phyloP scores from a whole-genome alignment of 2,888 invertebrate species.

The Julus scanicus region DNA sequence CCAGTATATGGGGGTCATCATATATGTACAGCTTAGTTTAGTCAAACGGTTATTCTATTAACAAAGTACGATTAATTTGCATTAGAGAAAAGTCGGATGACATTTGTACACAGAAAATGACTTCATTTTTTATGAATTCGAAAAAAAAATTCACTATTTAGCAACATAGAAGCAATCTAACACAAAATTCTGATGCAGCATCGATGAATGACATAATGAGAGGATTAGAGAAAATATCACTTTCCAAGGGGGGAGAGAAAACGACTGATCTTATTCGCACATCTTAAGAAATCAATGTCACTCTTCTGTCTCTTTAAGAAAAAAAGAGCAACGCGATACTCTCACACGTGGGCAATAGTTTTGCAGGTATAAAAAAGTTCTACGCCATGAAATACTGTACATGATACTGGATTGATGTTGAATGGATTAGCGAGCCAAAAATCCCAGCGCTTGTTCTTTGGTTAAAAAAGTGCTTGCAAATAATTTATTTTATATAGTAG shows the following conservation, averaged over 20 bases:
- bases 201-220: background rate
- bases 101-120: slow-evolving; percentile 47
- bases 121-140: slow-evolving; percentile 7
- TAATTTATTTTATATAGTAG: background rate
- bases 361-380: slow-evolving; percentile 14
- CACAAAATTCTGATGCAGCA: background rate
- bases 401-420: slow-evolving; percentile 20
- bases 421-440: slow-evolving; percentile 36
- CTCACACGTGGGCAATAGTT: background rate
- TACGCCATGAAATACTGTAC: slow-evolving; percentile 40
- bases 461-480: slow-evolving; percentile 34
- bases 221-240: slow-evolving; percentile 41
- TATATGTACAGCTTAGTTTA: slow-evolving; percentile 38
- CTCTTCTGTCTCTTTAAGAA: slow-evolving; percentile 1
- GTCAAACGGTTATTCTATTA: background rate
- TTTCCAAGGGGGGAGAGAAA: background rate
- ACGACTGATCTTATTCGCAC: slow-evolving; percentile 1
- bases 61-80: slow-evolving; percentile 43
- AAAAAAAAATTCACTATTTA: slow-evolving; percentile 14
- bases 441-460: slow-evolving; percentile 10
- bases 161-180: slow-evolving; percentile 26
- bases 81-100: slow-evolving; percentile 45
- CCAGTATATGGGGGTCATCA: background rate
- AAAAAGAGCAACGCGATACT: background rate
- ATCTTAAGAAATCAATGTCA: slow-evolving; percentile 24